Evolutionary conservation across 2,797 vertebrate species (phyloP), one percentile per base, ranked within the genome.

Genomic region (Podargus strigoides): DNA sequence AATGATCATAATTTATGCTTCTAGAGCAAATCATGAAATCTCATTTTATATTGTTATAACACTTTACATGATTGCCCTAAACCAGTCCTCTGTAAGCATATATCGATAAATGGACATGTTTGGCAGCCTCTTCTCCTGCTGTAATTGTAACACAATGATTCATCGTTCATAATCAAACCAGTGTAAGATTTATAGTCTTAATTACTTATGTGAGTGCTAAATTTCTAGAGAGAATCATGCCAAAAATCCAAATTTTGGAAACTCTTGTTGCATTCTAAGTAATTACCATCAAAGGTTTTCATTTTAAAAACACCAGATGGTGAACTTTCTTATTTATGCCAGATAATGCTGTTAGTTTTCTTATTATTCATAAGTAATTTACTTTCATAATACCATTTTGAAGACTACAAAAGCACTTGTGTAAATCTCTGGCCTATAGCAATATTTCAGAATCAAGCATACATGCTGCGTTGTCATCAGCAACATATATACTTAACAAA

Each of bases 241-340:
- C 89, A 96, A 85, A 93, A 92, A 55, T 90, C 52, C 55, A 66
- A 62, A 89, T 93, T 93, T 90, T 95, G 93, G 93, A 95, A 93
- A 89, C 77, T 80, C 47, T 94, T 86, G 28, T 76, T 93, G 67
- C 59, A 41, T 82, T 93, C 60, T 94, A 82, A 93, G 86, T 95
- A 94, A 96, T 95, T 95, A 88, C 77, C 85, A 95, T 96, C 87
- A 95, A 96, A 94, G 78, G 49, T 90, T 96, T 94, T 89, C 4
- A 58, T 93, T 81, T 93, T 87, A 93, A 93, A 96, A 93, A 82
- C 50, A 96, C 85, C 95, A 96, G 94, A 96, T 97, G 94, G 95
- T 93, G 93, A 84, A 86, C 49, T 77, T 90, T 67, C 67, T 63
- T 79, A 77, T 90, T 96, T 95, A 75, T 89, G 90, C 94, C 90